Base-by-base conservation (phyloP, 2,888 invertebrate genomes). In the Unio pictorum region DNA sequence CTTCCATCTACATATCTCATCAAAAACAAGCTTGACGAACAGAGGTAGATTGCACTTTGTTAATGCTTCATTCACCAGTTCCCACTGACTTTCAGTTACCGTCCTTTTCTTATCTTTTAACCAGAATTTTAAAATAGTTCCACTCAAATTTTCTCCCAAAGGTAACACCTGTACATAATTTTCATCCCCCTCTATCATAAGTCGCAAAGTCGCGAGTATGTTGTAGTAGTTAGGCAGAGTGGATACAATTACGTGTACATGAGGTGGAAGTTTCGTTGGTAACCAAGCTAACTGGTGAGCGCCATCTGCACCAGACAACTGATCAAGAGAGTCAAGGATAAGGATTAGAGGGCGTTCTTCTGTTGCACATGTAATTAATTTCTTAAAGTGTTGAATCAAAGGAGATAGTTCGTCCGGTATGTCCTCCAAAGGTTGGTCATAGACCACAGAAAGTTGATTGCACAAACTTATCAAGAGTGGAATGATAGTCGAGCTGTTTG, bases 341-440 rank as follows among this genome's bases (percentile, higher is more conserved):
- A 99, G 92, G 0, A 97, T 92, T 61, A 99, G 91, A 0, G 98
- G 98, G 73, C 82, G 96, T 23, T 86, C 84, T 20, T 77, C 76
- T 11, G 86, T 84, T 23, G 87, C 87, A 60, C 75, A 70, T 11
- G 95, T 95, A 71, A 98, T 91, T 62, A 99, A 92, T 82, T 97
- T 95, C 91, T 99, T 99, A 91, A 99, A 97, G 91, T 98, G 95
- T 0, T 97, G 97, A 8, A 97, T 97, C 57, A 99, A 91, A 1
- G 98, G 98, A 54, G 98, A 97, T 82, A 99, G 91, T 89, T 99
- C 99, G 85, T 97, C 97, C 0, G 99, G 99, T 68, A 98, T 97
- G 67, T 95, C 94, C 87, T 97, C 97, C 55, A 79, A 61, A 0
- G 85, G 83, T 57, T 82, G 78, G 45, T 85, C 83, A 72, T 88